phyloP scores from a whole-genome alignment of 2,888 invertebrate species.

The Chloroclystis v-ata region DNA sequence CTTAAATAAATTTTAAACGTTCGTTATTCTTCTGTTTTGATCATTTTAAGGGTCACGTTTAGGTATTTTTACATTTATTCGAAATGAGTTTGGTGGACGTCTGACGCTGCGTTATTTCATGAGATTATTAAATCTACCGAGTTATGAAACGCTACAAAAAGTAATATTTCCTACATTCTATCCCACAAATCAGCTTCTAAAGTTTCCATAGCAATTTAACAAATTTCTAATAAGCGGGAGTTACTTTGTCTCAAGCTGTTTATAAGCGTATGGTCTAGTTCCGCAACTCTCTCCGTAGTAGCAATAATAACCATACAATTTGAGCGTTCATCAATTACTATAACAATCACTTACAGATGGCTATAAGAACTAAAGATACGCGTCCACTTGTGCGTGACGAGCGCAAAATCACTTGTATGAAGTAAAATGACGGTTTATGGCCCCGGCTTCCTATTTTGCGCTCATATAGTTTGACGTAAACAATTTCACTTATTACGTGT shows the following conservation, averaged over 20 bases:
- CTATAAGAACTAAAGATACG: slow-evolving; percentile 9
- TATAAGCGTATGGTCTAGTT: slow-evolving; percentile 11
- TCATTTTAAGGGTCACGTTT: too few relatives aligned
- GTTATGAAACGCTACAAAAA: too few relatives aligned
- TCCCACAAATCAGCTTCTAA: background rate
- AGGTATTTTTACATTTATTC: too few relatives aligned
- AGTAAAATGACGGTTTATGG: too few relatives aligned
- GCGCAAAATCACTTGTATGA: background rate
- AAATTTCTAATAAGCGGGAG: background rate
- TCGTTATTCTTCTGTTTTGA: too few relatives aligned
- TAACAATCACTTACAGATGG: slow-evolving; percentile 30
- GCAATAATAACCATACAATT: slow-evolving; percentile 34
- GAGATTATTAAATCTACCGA: too few relatives aligned
- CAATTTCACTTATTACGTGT: background rate
- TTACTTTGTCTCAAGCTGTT: background rate
- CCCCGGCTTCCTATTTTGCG: background rate
- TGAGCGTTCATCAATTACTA: slow-evolving; percentile 40
- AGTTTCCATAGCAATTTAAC: background rate
- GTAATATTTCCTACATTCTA: too few relatives aligned
- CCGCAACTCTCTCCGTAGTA: slow-evolving; percentile 21
- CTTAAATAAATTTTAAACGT: too few relatives aligned
- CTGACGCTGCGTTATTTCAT: too few relatives aligned
- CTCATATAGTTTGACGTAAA: slow-evolving; percentile 9
- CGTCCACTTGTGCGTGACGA: slow-evolving; percentile 6
- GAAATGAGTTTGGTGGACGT: too few relatives aligned